A percentile compares a stretch with the other conserved stretches of the same genome.
Conservation (phyloP, 2,888 invertebrate species). For the Sicus ferrugineus region DNA sequence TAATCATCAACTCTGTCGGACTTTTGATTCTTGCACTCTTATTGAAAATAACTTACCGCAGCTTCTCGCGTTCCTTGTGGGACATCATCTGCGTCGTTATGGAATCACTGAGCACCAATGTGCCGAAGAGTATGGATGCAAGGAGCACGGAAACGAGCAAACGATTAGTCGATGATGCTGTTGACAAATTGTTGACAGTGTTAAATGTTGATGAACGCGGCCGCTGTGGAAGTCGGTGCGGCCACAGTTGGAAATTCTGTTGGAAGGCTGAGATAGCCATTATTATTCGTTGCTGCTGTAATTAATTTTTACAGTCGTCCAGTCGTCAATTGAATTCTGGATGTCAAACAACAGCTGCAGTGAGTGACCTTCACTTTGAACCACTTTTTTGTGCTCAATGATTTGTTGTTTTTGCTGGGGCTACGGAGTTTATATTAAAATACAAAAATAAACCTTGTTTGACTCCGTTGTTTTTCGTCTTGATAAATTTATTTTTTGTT, state of each 20-base stretch:
- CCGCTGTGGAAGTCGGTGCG: neutral
- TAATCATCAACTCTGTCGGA: neutral
- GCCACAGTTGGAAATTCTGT: neutral
- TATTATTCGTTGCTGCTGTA: neutral
- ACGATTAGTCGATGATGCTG: constrained; percentile 25
- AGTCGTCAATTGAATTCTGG: neutral
- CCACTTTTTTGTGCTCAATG: neutral
- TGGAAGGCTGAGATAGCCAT: neutral
- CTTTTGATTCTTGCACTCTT: neutral
- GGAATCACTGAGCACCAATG: constrained; percentile 48
- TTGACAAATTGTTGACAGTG: neutral
- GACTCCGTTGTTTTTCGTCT: neutral
- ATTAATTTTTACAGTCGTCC: neutral
- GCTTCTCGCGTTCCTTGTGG: constrained; percentile 70
- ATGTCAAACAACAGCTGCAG: neutral
- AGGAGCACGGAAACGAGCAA: constrained; percentile 40
- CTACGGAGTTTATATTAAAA: no score
- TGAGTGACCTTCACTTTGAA: neutral
- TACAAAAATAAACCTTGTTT: neutral
- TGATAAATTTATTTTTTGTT: neutral
- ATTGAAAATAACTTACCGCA: constrained; percentile 71
- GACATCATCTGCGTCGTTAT: constrained; percentile 69
- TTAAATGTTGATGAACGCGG: neutral
- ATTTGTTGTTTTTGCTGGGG: no score
- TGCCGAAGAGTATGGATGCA: constrained; percentile 41